Evolutionary conservation across 2,888 invertebrate genomes (phyloP), one percentile per base, ranked within the genome.

Genomic region (Tetranychus truncatus): DNA sequence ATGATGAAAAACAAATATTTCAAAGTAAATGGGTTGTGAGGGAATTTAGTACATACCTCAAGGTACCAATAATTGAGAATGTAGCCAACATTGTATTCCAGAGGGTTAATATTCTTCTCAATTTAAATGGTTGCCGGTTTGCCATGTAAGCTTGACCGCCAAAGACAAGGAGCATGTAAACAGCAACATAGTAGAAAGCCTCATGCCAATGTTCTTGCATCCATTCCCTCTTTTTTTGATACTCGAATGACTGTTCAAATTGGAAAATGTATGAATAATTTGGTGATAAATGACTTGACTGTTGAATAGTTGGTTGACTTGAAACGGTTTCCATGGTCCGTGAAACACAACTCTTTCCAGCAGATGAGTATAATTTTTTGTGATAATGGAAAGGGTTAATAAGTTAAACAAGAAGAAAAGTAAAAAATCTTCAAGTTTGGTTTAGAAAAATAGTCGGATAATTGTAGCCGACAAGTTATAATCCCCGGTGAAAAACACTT

Each of bases 201-300:
- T 90, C 88, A 76, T 91, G 92, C 97, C 97, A 97, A 84, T 97
- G 92, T 81, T 91, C 89, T 79, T 89, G 88, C 94, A 97, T 96
- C 94, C 95, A 96, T 84, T 89, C 88, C 82, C 90, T 88, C 80
- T 92, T 91, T 80, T 89, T 88, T 81, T 89, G 88, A 82, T 94
- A 92, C 82, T 91, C 91, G 84, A 95, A 97, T 82, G 91, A 89
- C 82, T 90, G 90, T 85, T 97, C 97, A 82, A 96, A 95, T 81
- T 92, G 90, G 85, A 97, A 94, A 82, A 94, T 88, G 84, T 92
- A 92, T 71, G 93, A 91, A 84, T 95, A 94, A 84, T 95, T 95
- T 78, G 79, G 79, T 9, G 78, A 78, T 5, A 55, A 5, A 15
- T 55, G 55, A 55, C 55, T 55, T 55, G 55, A 55, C 15, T 55